phyloP scores from a whole-genome alignment of 2,113 vertebrate species.

The Cyanoliseus patagonus region DNA sequence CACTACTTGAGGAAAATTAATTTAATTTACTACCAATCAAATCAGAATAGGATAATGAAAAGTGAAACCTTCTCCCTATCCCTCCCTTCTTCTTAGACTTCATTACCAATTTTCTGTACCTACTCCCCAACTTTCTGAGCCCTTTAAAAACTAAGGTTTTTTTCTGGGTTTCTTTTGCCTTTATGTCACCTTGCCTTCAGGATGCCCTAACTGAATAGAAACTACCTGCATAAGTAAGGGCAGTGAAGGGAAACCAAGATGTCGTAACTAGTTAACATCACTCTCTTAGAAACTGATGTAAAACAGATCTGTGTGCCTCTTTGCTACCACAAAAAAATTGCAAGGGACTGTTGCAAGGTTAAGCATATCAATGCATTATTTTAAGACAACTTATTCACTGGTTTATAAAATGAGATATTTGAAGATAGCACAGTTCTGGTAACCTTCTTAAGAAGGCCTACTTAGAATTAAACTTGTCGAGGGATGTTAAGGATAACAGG shows the following conservation, averaged over 20 bases:
- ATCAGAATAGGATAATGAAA: neutral
- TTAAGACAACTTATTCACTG: neutral
- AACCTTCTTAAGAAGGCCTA: neutral
- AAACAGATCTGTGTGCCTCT: neutral
- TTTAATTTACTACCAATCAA: neutral
- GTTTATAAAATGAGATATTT: neutral
- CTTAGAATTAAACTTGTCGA: too few relatives aligned
- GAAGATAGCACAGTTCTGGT: neutral
- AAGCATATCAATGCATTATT: neutral
- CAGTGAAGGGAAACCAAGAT: neutral
- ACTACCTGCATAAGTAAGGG: neutral
- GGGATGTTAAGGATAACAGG: too few relatives aligned
- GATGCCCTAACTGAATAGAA: neutral
- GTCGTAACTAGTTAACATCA: neutral
- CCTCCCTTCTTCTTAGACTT: neutral
- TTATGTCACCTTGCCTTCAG: neutral
- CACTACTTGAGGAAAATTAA: neutral
- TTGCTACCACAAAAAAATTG: neutral
- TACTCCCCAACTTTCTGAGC: neutral
- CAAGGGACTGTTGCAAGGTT: neutral
- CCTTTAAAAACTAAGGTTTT: rapidly evolving
- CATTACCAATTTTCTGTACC: neutral
- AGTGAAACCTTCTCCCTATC: neutral
- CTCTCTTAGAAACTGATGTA: neutral
- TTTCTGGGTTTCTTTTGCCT: neutral